Percentiles rank a stretch among this genome's conserved stretches.
Conservation (phyloP, 35 echinoderm and acorn worm species). For the Amphiura filiformis region DNA sequence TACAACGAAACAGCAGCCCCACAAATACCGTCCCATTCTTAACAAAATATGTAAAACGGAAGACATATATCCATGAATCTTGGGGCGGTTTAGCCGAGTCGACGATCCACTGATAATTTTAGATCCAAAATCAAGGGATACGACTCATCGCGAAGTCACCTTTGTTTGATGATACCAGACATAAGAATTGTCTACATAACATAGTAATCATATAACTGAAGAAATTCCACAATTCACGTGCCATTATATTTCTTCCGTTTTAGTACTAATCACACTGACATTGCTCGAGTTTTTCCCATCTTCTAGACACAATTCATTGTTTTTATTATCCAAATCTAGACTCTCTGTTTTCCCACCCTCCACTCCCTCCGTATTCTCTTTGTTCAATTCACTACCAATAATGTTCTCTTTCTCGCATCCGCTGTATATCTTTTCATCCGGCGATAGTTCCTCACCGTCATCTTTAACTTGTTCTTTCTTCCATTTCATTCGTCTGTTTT, state of each 20-base stretch:
- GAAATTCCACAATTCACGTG: too few relatives aligned
- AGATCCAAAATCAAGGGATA: too few relatives aligned
- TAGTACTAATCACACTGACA: not conserved
- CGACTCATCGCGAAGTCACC: too few relatives aligned
- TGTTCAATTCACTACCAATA: not conserved
- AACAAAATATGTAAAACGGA: too few relatives aligned
- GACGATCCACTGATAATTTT: too few relatives aligned
- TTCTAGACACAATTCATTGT: not conserved
- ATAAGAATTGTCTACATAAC: too few relatives aligned
- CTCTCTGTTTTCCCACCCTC: not conserved
- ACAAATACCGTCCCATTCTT: too few relatives aligned
- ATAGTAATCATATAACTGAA: too few relatives aligned
- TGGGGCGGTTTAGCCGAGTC: too few relatives aligned
- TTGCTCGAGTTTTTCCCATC: not conserved
- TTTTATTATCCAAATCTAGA: not conserved
- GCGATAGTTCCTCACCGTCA: not conserved
- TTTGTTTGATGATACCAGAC: too few relatives aligned
- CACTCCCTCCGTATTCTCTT: not conserved
- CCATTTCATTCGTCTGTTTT: slow-evolving; percentile 98
- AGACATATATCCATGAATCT: too few relatives aligned
- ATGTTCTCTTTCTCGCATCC: slow-evolving; percentile 4
- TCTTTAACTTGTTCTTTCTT: slow-evolving; percentile 85
- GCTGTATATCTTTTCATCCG: not conserved
- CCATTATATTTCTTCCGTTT: not conserved
- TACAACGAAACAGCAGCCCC: too few relatives aligned